A percentile compares a stretch with the other conserved stretches of the same genome.
phyloP scores from a whole-genome alignment of 1,140 invertebrate genomes.

The Scylla paramamosain region DNA sequence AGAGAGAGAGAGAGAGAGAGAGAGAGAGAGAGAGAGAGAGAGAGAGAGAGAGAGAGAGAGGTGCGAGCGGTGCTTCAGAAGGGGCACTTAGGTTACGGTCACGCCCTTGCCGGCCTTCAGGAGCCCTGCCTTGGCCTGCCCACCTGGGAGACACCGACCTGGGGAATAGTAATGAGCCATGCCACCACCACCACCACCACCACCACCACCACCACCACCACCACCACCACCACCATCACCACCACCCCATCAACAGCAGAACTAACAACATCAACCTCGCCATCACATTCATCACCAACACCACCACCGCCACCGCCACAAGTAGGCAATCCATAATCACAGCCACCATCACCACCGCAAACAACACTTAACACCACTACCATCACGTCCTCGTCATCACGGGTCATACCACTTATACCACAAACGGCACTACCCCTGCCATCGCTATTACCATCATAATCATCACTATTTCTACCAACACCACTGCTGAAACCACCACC shows the following conservation, averaged over 20 bases:
- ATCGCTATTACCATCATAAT: neutral
- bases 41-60: slow-evolving; percentile 10
- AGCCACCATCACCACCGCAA: neutral
- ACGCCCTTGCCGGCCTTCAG: neutral
- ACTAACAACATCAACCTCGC: too few species aligned
- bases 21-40: slow-evolving; percentile 45
- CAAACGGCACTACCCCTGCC: neutral
- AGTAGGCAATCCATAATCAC: neutral
- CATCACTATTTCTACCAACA: neutral
- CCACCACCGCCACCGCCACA: neutral
- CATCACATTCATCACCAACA: neutral
- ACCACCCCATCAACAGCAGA: too few species aligned
- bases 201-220: neutral
- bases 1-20: slow-evolving; percentile 33
- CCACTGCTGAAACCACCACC: neutral
- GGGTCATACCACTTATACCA: neutral
- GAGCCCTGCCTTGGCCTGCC: neutral
- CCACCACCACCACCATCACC: neutral
- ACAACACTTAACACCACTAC: neutral
- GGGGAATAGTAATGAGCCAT: neutral
- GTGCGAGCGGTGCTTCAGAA: neutral
- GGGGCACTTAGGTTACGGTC: neutral
- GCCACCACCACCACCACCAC: neutral
- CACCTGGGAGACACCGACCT: neutral
- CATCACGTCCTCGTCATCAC: neutral